Conservation (phyloP, 2,797 vertebrate genomes). For the Varecia variegata region DNA sequence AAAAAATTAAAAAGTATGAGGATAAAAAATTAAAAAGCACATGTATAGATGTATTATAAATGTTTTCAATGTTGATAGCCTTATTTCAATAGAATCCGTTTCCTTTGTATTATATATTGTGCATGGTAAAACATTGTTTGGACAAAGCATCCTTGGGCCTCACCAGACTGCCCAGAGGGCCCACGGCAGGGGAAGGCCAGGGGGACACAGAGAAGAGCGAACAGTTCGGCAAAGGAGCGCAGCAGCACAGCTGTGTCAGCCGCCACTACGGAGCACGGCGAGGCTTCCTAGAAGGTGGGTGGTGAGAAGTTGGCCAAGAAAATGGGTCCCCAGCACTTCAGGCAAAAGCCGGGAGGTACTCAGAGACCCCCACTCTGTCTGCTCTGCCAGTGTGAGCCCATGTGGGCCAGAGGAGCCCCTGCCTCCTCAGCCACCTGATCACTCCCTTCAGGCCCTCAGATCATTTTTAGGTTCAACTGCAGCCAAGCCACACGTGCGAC, state of each 20-base stretch:
- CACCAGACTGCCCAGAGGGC: neutral
- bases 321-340: neutral
- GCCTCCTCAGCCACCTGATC: neutral
- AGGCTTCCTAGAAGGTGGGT: neutral
- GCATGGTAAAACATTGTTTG: neutral
- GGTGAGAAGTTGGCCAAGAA: neutral
- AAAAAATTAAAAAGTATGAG: neutral
- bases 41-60: neutral
- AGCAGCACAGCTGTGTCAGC: no score
- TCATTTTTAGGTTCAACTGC: neutral
- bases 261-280: no score
- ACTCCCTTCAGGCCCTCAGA: no score
- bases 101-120: neutral
- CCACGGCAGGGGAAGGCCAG: no score
- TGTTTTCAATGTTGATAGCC: neutral
- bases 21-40: neutral
- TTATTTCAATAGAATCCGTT: neutral
- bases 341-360: neutral
- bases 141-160: neutral
- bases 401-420: neutral
- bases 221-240: accelerated
- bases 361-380: neutral
- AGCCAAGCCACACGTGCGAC: neutral
- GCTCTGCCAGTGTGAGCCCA: neutral
- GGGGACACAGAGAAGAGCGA: neutral